Evolutionary conservation across 2,113 vertebrate genomes (phyloP).

Genomic region (Cryptomyrus ogoouensis): DNA sequence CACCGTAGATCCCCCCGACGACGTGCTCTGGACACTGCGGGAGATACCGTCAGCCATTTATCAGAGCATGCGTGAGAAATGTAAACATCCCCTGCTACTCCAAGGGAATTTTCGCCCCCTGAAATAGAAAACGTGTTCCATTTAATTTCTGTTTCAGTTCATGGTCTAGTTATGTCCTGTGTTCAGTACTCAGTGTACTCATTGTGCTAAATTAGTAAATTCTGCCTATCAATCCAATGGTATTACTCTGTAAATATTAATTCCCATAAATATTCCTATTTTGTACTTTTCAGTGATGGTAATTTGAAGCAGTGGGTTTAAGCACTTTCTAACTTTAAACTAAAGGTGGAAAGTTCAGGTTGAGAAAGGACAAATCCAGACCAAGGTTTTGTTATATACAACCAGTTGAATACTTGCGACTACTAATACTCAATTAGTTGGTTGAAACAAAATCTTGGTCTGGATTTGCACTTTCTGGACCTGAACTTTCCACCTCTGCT

Average conservation of each 20-base stretch:
- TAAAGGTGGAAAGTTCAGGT: background rate
- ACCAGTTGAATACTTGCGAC: background rate
- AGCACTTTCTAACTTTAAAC: background rate
- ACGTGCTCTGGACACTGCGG: slow-evolving; percentile 49
- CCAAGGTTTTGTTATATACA: background rate
- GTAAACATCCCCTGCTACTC: background rate
- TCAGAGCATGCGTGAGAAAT: background rate
- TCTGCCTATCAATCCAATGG: background rate
- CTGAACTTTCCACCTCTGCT: background rate
- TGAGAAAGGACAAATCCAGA: background rate
- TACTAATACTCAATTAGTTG: background rate
- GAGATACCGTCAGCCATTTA: background rate
- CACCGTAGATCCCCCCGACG: slow-evolving; percentile 51
- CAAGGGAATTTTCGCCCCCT: background rate
- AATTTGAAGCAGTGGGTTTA: background rate
- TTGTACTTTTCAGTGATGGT: background rate
- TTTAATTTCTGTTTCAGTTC: slow-evolving; percentile 4
- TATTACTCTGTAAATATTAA: background rate
- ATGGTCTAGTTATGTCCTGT: background rate
- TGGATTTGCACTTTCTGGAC: background rate
- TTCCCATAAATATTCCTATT: background rate
- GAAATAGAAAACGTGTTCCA: background rate
- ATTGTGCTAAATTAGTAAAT: background rate
- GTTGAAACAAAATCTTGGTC: background rate
- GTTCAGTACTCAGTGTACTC: background rate